Evolutionary conservation across 1,140 invertebrate genomes (phyloP), one percentile per base, ranked within the genome.

Genomic region (Phenacoccus solenopsis): DNA sequence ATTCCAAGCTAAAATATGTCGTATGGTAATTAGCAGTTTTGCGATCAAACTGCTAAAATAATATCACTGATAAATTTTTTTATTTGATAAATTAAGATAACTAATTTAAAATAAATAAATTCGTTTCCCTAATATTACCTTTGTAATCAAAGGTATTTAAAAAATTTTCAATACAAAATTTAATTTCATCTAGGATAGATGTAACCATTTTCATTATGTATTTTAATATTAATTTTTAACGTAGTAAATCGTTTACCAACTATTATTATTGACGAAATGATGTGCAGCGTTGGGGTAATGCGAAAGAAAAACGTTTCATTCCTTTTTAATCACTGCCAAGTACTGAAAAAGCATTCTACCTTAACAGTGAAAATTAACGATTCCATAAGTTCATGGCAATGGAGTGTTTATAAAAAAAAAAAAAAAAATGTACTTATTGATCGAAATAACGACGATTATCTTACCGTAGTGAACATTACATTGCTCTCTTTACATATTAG

Each of bases 151-250:
- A 7, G 30, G 30, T 7, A 32, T 32, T 32, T 5, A 32, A 32
- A 32, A 32, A 32, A n/a, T 16, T 49, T 49, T 16, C 2, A 16
- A n/a, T 49, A 16, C 20, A n/a, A 49, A n/a, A 49, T 49, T 32
- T n/a, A 49, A 49, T 49, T 49, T 49, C 38, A 49, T 49, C 38
- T 49, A 49, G 38, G 38, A 49, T 49, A 49, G 38, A 49, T 49
- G 38, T 49, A 49, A 49, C 38, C 38, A 49, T 49, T 49, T 49
- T 49, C 38, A 49, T 49, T 49, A 49, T 49, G 16, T n/a, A n/a
- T 9, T 49, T 16, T 49, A 49, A 49, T 49, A 16, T 16, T 16
- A n/a, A n/a, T n/a, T n/a, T n/a, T n/a, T n/a, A n/a, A n/a, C n/a
- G 3, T 49, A 49, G 16, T 49, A 9, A n/a, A n/a, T n/a, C n/a